A percentile compares a stretch with the other conserved stretches of the same genome.
Evolutionary conservation across 1,140 invertebrate species (phyloP).

Genomic region (Holotrichia oblita): DNA sequence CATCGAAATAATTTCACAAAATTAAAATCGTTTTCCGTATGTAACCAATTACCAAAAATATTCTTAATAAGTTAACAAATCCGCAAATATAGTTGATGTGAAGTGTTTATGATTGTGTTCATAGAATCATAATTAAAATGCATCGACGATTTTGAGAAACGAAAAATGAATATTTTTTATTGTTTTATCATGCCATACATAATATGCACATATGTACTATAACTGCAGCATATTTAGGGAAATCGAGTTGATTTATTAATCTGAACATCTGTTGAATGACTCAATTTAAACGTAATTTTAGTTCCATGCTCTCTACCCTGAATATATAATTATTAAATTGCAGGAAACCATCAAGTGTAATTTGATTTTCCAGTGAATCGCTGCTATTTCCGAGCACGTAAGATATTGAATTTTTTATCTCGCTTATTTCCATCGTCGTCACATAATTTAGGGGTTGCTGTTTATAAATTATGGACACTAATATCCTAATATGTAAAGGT

Average conservation of each 20-base stretch:
- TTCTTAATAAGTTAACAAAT: no score
- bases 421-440: background rate
- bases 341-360: background rate
- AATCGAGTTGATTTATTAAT: background rate
- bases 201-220: background rate
- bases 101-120: no score
- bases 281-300: background rate
- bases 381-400: background rate
- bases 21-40: no score
- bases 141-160: no score
- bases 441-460: no score
- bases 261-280: background rate
- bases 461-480: background rate
- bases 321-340: background rate
- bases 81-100: no score
- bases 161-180: background rate
- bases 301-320: background rate
- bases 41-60: background rate
- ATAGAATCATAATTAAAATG: no score
- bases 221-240: background rate
- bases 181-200: background rate
- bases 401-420: background rate
- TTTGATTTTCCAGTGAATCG: background rate
- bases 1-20: no score
- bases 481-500: background rate